Conservation (phyloP, 2,888 invertebrate species). For the Eumerus sabulonum region DNA sequence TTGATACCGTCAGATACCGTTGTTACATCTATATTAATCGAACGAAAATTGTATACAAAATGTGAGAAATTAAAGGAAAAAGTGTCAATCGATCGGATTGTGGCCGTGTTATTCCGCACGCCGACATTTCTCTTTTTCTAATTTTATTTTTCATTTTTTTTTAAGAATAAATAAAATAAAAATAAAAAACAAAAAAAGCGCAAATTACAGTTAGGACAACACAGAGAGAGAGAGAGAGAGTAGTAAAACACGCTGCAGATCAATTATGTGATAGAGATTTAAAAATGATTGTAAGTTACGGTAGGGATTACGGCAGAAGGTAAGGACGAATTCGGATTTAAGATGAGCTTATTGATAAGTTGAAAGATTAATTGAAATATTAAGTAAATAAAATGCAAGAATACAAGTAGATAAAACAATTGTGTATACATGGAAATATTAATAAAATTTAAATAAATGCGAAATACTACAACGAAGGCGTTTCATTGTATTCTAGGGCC, state of each 20-base stretch:
- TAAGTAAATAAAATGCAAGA: conserved; percentile 18
- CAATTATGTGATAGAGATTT: conserved; percentile 63
- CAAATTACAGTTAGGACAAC: conserved; percentile 55
- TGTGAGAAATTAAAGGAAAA: background rate
- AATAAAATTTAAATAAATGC: conserved; percentile 48
- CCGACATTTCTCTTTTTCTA: no score
- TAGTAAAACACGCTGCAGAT: conserved; percentile 53
- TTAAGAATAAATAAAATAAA: conserved; percentile 26
- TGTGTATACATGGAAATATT: conserved; percentile 37
- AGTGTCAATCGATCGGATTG: no score
- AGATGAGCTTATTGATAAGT: conserved; percentile 13
- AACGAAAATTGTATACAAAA: background rate
- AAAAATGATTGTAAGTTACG: conserved; percentile 34
- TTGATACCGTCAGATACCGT: background rate
- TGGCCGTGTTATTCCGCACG: no score
- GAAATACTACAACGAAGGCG: conserved; percentile 30
- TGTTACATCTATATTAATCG: background rate
- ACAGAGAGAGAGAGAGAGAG: conserved; percentile 26
- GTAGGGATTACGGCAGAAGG: background rate
- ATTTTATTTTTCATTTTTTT: conserved; percentile 12
- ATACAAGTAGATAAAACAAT: conserved; percentile 49
- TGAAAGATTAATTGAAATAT: background rate
- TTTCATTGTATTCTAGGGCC: conserved; percentile 1
- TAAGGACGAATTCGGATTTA: background rate
- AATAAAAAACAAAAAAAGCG: conserved; percentile 15